phyloP scores from a whole-genome alignment of 2,113 vertebrate genomes.

The Platysternon megacephalum region DNA sequence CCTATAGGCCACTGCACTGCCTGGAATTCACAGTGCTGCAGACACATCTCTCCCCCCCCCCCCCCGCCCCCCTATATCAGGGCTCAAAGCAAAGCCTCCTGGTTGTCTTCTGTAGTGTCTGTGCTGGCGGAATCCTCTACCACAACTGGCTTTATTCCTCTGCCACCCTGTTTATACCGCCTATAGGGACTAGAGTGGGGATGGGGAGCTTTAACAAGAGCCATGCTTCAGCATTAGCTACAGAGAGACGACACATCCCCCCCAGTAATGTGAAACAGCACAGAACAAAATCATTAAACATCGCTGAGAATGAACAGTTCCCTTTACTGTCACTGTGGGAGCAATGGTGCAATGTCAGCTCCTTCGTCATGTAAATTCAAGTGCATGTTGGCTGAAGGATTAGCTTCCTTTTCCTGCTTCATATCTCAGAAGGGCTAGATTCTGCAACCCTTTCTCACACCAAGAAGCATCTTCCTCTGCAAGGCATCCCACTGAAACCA shows the following conservation, averaged over 20 bases:
- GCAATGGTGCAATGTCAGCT: conserved; percentile 39
- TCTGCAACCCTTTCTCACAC: conserved; percentile 19
- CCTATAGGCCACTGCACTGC: neutral
- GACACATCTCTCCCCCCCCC: neutral
- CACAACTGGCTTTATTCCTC: neutral
- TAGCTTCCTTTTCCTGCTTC: conserved; percentile 68
- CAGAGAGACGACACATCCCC: neutral
- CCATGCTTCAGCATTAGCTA: neutral
- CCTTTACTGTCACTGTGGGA: conserved; percentile 38
- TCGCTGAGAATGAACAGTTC: conserved; percentile 62
- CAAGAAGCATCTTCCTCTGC: conserved; percentile 37
- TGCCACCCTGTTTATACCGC: neutral
- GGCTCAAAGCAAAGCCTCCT: neutral
- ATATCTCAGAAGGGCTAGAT: conserved; percentile 16
- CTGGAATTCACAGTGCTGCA: neutral
- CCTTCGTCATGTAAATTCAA: conserved; percentile 46
- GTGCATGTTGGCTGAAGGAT: conserved; percentile 35
- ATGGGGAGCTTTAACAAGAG: neutral
- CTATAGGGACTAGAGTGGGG: neutral
- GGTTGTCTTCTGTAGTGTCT: neutral
- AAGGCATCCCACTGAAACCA: conserved; percentile 19
- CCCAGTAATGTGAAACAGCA: neutral
- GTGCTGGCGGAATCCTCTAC: neutral
- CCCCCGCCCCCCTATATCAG: neutral
- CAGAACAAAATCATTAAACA: conserved; percentile 39